A percentile compares a stretch with the other conserved stretches of the same genome.
phyloP scores from a whole-genome alignment of 2,797 vertebrate species.

The Vespertilio murinus region DNA sequence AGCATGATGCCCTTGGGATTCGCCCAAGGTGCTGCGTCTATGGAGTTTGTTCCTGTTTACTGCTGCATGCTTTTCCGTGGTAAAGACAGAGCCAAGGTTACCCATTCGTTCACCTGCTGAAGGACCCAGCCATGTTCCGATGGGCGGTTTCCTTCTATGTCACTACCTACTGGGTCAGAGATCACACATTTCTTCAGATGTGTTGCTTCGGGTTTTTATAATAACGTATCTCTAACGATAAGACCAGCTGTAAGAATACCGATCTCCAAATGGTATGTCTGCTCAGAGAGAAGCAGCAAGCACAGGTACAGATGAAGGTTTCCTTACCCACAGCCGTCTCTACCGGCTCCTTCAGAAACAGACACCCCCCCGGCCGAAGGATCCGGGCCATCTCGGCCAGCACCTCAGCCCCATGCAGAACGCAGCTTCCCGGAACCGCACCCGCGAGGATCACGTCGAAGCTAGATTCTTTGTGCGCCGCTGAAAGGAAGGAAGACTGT shows the following conservation, averaged over 20 bases:
- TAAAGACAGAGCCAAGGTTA: neutral
- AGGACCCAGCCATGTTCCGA: neutral
- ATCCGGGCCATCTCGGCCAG: conserved; percentile 92
- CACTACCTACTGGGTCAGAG: neutral
- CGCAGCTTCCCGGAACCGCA: conserved; percentile 85
- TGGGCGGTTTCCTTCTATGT: neutral
- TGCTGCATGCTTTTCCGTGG: neutral
- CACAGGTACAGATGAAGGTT: neutral
- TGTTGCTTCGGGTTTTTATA: neutral
- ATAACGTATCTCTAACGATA: neutral
- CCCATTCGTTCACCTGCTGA: neutral
- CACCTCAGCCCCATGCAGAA: conserved; percentile 86
- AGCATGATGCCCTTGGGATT: neutral
- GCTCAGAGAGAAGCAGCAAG: neutral
- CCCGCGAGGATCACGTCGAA: conserved; percentile 92
- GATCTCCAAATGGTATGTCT: neutral
- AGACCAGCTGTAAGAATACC: neutral
- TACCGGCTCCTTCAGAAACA: conserved; percentile 91
- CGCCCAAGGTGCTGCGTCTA: neutral
- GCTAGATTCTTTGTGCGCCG: conserved; percentile 88
- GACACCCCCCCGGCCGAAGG: conserved; percentile 90
- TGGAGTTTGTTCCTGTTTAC: neutral
- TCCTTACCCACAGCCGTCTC: conserved; percentile 85
- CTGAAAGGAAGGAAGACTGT: conserved; percentile 79
- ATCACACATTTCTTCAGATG: neutral